A percentile compares a stretch with the other conserved stretches of the same genome.
Evolutionary conservation across 2,113 vertebrate genomes (phyloP).

Genomic region (Ramphastos sulfuratus): DNA sequence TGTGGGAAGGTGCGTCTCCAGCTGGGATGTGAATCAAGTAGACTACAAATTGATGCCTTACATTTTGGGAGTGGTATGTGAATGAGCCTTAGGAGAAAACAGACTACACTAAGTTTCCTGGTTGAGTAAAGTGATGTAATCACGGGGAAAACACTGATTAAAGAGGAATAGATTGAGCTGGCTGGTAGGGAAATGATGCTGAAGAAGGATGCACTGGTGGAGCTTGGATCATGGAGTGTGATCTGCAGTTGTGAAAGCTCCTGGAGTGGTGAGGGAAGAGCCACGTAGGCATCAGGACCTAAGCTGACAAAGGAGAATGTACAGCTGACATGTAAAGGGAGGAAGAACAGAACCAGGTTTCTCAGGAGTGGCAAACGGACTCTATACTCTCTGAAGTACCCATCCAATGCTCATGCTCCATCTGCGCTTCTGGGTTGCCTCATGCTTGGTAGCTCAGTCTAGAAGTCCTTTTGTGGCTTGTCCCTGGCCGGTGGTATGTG

Average conservation of each 20-base stretch:
- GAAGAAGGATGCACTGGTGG: background rate
- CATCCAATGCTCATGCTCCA: background rate
- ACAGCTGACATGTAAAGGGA: background rate
- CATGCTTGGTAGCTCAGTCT: accelerated
- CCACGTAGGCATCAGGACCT: background rate
- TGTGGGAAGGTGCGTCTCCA: background rate
- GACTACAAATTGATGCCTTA: background rate
- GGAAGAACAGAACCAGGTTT: background rate
- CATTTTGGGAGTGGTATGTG: background rate
- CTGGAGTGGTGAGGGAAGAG: background rate
- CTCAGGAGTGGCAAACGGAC: background rate
- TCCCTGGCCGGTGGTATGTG: background rate
- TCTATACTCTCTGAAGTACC: background rate
- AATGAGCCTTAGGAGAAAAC: background rate
- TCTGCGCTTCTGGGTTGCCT: background rate
- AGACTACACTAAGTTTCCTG: background rate
- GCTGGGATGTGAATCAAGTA: background rate
- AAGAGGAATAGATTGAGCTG: background rate
- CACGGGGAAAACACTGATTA: background rate
- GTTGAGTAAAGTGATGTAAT: background rate
- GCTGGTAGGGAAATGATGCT: background rate
- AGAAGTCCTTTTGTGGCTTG: background rate
- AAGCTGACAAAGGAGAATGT: background rate
- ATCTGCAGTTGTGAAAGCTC: background rate
- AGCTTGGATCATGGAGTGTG: background rate